Evolutionary conservation across 2,113 vertebrate species (phyloP).

Genomic region (Podarcis cretensis): DNA sequence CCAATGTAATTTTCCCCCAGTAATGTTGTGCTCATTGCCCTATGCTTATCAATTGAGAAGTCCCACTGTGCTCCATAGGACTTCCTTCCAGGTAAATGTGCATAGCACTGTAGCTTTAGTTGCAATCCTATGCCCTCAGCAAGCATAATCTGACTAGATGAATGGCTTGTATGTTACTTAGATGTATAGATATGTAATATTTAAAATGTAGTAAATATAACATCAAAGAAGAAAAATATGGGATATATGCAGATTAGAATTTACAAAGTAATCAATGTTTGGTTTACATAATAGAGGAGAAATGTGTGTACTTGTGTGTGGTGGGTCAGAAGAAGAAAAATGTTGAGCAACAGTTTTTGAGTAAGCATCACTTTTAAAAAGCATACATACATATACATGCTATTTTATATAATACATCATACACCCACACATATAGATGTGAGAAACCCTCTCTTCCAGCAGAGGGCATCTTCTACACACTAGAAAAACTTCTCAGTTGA

Average conservation of each 20-base stretch:
- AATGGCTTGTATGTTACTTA: background rate
- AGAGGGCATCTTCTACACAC: constrained; percentile 79
- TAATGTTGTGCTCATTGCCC: background rate
- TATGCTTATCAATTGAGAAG: background rate
- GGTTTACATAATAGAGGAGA: background rate
- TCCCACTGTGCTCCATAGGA: background rate
- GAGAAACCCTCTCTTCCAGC: constrained; percentile 72
- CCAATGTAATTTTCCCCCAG: too few relatives aligned
- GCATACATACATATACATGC: background rate
- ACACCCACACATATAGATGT: constrained; percentile 6
- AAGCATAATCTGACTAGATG: background rate
- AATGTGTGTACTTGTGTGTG: background rate
- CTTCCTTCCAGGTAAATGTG: background rate
- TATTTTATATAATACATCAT: background rate
- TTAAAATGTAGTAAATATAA: background rate
- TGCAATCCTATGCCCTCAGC: background rate
- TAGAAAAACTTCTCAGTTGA: constrained; percentile 11
- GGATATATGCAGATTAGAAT: background rate
- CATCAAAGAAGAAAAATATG: background rate
- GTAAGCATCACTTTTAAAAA: background rate
- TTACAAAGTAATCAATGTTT: background rate
- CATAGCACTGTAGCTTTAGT: background rate
- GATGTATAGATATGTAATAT: background rate
- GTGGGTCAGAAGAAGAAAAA: background rate
- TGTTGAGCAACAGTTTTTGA: background rate